Evolutionary conservation across 2,888 invertebrate genomes (phyloP).

Genomic region (Epistrophella euchroma): DNA sequence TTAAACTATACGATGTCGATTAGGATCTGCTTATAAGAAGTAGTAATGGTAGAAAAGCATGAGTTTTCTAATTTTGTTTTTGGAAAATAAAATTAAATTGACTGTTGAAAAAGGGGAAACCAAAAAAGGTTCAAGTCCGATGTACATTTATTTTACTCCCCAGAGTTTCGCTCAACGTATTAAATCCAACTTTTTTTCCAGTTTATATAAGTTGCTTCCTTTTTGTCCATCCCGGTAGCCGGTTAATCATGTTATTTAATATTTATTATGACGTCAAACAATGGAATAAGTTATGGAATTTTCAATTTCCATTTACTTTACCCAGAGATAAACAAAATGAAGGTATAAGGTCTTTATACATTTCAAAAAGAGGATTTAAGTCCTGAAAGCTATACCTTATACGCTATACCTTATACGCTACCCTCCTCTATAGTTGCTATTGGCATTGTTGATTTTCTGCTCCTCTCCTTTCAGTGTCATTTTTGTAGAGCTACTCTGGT

Average conservation of each 20-base stretch:
- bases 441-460: slow-evolving; percentile 29
- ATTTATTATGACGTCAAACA: slow-evolving; percentile 53
- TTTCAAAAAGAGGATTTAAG: slow-evolving; percentile 40
- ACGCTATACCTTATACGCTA: too few relatives aligned
- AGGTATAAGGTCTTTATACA: not conserved
- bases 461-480: not conserved
- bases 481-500: not conserved
- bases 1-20: not conserved
- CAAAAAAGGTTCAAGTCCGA: not conserved
- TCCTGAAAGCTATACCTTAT: slow-evolving; percentile 1
- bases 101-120: not conserved
- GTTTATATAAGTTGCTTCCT: not conserved
- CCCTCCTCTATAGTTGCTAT: not conserved
- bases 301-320: slow-evolving; percentile 15
- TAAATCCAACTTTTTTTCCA: not conserved
- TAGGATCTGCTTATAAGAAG: not conserved
- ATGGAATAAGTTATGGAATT: slow-evolving; percentile 51
- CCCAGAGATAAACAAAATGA: not conserved
- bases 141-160: not conserved
- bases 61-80: not conserved
- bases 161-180: slow-evolving; percentile 9
- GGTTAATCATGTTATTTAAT: slow-evolving; percentile 64
- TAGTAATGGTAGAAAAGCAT: not conserved
- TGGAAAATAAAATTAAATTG: not conserved
- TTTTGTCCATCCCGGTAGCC: not conserved